Conservation (phyloP, 2,113 vertebrate genomes). For the Hydropotes inermis region DNA sequence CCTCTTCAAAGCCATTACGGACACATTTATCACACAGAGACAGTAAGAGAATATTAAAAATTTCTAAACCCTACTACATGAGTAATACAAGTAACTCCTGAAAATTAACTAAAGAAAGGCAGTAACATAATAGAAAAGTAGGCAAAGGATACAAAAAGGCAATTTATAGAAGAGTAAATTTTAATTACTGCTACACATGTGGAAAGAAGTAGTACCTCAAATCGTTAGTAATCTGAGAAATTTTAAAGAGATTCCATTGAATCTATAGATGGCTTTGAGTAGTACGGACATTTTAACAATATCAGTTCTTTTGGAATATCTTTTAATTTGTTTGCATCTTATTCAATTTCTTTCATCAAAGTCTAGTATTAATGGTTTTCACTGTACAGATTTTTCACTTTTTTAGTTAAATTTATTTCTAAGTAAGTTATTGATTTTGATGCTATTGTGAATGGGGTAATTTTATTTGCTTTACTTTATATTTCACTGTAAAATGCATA, state of each 20-base stretch:
- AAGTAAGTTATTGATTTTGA: neutral
- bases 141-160: neutral
- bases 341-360: neutral
- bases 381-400: neutral
- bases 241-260: neutral
- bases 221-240: neutral
- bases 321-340: neutral
- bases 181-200: neutral
- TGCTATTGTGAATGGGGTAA: neutral
- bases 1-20: neutral
- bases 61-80: neutral
- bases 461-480: neutral
- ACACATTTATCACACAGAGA: neutral
- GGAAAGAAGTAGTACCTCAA: neutral
- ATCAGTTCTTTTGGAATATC: neutral
- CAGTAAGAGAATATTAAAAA: neutral
- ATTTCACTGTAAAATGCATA: neutral
- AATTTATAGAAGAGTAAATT: neutral
- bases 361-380: neutral
- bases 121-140: neutral
- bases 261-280: neutral
- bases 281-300: neutral
- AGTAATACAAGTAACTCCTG: neutral
- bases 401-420: neutral
- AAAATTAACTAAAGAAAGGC: neutral